Conservation (phyloP, 2,797 vertebrate species). For the Ficedula albicollis region DNA sequence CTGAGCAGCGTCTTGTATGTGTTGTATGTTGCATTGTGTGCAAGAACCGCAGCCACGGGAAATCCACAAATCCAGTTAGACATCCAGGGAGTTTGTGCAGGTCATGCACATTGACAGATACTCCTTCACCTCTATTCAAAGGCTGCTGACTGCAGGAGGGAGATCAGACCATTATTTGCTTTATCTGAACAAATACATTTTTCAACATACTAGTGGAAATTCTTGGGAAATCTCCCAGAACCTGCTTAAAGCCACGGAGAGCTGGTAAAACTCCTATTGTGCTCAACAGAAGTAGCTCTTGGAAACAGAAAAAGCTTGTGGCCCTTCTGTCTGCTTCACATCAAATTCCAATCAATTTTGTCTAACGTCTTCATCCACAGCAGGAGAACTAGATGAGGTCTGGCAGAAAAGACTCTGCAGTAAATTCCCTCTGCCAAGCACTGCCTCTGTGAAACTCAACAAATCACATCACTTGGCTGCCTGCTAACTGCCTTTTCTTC, state of each 20-base stretch:
- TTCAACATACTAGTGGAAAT: background rate
- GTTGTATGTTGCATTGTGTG: rapidly evolving
- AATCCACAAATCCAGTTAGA: background rate
- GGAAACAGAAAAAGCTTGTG: background rate
- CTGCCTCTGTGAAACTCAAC: background rate
- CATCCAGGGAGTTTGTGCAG: background rate
- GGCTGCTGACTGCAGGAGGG: background rate
- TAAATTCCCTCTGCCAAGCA: background rate
- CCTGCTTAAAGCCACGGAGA: background rate
- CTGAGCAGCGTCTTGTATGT: background rate
- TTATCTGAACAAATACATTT: background rate
- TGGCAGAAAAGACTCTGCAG: background rate
- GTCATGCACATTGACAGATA: background rate
- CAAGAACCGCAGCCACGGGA: background rate
- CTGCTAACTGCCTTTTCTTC: background rate
- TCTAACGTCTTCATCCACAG: background rate
- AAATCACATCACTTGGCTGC: background rate
- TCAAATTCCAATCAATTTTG: conserved; percentile 29
- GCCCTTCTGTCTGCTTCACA: background rate
- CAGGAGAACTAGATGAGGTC: background rate
- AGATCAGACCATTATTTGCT: background rate
- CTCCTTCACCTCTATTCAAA: background rate
- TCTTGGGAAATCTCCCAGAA: background rate
- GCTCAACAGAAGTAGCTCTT: background rate
- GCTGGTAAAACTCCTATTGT: background rate